These are phyloP conservation scores for Metaphire vulgaris DNA, from an alignment of 1,140 invertebrate genomes.

Conservation along the genomic window DNA sequence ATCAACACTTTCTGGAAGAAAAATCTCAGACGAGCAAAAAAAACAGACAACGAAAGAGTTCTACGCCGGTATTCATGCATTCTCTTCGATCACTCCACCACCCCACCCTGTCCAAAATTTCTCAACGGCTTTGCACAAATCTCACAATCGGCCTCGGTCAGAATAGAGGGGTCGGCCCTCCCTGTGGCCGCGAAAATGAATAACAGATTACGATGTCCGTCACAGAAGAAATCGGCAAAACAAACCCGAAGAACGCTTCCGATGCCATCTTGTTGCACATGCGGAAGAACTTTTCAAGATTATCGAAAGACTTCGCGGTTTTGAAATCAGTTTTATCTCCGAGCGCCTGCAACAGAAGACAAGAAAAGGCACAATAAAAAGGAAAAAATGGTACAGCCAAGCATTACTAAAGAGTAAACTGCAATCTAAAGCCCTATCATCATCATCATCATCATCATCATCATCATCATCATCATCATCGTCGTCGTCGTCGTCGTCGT, in stretches of 20 bases:
- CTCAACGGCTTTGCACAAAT: no score
- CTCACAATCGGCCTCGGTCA: no score
- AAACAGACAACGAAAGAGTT: no score
- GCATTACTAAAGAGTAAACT: neutral
- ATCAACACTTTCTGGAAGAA: no score
- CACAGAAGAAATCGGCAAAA: neutral
- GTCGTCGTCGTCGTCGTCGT: neutral
- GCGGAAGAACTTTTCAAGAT: conserved; percentile 37
- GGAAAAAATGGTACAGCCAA: neutral
- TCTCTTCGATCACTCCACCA: no score
- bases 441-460: neutral
- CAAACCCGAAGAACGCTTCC: conserved; percentile 33
- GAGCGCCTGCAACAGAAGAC: conserved; percentile 27
- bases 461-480: neutral
- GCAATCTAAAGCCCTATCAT: neutral
- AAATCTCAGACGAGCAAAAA: no score
- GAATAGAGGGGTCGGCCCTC: no score
- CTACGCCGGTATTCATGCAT: no score
- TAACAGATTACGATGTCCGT: neutral
- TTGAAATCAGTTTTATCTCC: conserved; percentile 33
- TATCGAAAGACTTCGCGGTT: conserved; percentile 29
- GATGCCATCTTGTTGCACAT: conserved; percentile 33
- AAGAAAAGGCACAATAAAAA: conserved; percentile 22
- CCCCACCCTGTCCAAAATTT: no score
- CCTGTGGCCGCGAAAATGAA: neutral